These are phyloP conservation scores for Phymastichus coffea DNA, from an alignment of 1,140 invertebrate species.

Conservation along the genomic window DNA sequence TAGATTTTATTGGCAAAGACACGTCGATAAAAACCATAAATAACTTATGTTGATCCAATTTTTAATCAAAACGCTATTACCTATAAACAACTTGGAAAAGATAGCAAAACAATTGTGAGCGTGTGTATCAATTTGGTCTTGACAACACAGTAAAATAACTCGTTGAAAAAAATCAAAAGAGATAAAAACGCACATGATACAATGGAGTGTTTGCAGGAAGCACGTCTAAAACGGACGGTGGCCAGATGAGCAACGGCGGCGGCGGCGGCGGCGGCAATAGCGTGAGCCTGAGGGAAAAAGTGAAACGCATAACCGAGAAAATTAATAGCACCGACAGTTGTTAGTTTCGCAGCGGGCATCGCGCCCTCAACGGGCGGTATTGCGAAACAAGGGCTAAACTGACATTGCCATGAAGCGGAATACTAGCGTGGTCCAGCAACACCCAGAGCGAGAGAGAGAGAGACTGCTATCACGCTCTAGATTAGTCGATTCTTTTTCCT, in stretches of 20 bases:
- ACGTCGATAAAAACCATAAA: background rate
- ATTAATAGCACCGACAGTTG: conserved; percentile 22
- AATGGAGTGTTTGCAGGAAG: too few species aligned
- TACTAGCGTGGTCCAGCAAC: background rate
- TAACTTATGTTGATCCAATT: background rate
- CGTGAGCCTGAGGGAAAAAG: too few species aligned
- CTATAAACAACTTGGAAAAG: too few species aligned
- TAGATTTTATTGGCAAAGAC: conserved; percentile 1
- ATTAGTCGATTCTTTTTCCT: background rate
- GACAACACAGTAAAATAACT: conserved; percentile 1
- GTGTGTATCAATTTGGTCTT: background rate
- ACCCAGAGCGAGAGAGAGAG: background rate
- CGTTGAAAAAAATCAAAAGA: conserved; percentile 1
- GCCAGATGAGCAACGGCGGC: too few species aligned
- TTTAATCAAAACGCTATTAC: too few species aligned
- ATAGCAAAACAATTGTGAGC: too few species aligned
- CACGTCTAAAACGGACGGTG: too few species aligned
- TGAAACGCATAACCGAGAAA: conserved; percentile 6
- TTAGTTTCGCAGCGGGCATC: conserved; percentile 17
- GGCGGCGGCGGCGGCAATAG: too few species aligned
- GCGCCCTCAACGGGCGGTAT: background rate
- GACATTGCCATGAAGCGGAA: background rate
- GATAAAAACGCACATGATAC: too few species aligned
- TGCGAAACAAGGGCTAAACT: conserved; percentile 9
- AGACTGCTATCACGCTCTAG: background rate